These are phyloP conservation scores for Thamnaconus septentrionalis DNA, from an alignment of 2,113 vertebrate species.

Conservation along the genomic window DNA sequence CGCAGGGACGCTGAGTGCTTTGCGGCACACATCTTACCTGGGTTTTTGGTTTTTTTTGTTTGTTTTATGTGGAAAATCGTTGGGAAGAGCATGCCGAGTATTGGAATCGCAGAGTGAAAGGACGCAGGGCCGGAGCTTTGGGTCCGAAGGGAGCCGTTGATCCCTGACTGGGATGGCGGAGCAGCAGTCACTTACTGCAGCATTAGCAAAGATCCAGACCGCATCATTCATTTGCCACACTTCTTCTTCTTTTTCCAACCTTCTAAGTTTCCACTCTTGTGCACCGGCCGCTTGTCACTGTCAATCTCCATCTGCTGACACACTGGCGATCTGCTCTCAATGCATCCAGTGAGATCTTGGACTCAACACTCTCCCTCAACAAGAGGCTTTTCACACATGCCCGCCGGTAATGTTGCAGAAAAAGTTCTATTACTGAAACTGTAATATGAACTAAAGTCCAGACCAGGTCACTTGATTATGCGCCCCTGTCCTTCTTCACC, in stretches of 20 bases:
- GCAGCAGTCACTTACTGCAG: constrained; percentile 36
- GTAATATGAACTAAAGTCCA: no score
- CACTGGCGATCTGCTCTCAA: constrained; percentile 2
- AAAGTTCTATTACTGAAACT: no score
- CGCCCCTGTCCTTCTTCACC: neutral
- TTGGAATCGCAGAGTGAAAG: constrained; percentile 23
- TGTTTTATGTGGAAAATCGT: constrained; percentile 51
- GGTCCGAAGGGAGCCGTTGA: constrained; percentile 53
- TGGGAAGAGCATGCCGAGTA: constrained; percentile 41
- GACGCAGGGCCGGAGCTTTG: constrained; percentile 29
- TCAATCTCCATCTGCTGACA: neutral
- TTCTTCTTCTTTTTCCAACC: constrained; percentile 20
- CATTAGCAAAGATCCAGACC: constrained; percentile 44
- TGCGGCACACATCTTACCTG: constrained; percentile 11
- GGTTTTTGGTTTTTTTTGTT: no score
- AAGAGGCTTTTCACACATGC: neutral
- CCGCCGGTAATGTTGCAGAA: constrained; percentile 11
- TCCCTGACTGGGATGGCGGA: constrained; percentile 37
- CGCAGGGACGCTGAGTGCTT: neutral
- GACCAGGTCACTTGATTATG: no score
- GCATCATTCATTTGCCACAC: constrained; percentile 34
- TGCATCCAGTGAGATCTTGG: constrained; percentile 15
- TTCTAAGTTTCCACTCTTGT: constrained; percentile 1
- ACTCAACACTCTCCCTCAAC: neutral
- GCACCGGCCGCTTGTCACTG: neutral